These are phyloP conservation scores for Arremon brunneinucha DNA, from an alignment of 2,797 vertebrate species.

Conservation along the genomic window DNA sequence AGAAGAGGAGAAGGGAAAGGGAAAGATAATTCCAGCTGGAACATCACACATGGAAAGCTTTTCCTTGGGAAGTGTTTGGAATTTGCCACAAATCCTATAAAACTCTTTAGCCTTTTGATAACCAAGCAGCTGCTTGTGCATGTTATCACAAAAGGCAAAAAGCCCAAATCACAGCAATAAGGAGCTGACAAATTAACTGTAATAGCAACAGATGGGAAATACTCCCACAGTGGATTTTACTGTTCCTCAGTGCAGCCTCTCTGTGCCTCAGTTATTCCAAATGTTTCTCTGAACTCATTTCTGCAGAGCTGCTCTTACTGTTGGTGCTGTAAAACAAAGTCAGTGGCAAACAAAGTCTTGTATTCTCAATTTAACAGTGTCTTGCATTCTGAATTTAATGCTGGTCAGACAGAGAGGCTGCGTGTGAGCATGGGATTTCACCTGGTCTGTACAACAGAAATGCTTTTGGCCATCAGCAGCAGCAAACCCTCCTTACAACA, in stretches of 20 bases:
- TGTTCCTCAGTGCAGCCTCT: background rate
- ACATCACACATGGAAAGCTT: conserved; percentile 3
- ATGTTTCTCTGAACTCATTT: background rate
- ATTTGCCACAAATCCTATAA: conserved; percentile 24
- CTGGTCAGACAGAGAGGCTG: background rate
- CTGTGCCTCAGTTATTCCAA: background rate
- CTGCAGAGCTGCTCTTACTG: background rate
- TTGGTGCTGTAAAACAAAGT: background rate
- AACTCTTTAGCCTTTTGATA: conserved; percentile 34
- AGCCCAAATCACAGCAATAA: background rate
- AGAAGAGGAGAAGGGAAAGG: background rate
- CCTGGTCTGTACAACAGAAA: background rate
- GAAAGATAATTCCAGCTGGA: conserved; percentile 60
- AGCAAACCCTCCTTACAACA: background rate
- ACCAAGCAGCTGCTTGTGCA: conserved; percentile 10
- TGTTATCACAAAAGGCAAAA: conserved; percentile 22
- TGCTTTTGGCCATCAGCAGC: background rate
- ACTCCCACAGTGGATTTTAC: background rate
- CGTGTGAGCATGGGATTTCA: background rate
- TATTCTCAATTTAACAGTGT: background rate
- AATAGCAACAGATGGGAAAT: background rate
- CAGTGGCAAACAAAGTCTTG: background rate
- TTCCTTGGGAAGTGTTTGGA: conserved; percentile 51
- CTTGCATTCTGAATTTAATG: background rate
- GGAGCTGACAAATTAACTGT: conserved; percentile 14